Evolutionary conservation across 2,888 invertebrate genomes (phyloP).

Genomic region (Drosophila falleni): DNA sequence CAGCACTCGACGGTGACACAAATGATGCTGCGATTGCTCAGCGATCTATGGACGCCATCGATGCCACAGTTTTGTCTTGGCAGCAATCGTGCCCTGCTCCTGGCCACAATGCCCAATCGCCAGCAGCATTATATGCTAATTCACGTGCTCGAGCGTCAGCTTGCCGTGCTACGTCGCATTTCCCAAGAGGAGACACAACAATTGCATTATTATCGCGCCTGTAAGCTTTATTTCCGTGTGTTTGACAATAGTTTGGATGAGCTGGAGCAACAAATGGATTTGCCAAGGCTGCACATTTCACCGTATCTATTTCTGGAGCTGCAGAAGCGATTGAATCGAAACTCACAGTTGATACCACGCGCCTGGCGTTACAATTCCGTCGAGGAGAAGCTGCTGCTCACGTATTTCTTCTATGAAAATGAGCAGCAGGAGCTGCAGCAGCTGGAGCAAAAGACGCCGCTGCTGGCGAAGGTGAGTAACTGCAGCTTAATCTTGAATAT

Average conservation of each 20-base stretch:
- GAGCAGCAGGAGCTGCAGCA: conserved; percentile 43
- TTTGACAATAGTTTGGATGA: conserved; percentile 14
- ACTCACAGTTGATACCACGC: conserved; percentile 72
- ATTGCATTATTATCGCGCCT: conserved; percentile 40
- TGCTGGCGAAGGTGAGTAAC: neutral
- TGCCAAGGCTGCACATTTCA: conserved; percentile 79
- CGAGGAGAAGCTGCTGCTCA: conserved; percentile 73
- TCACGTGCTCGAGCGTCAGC: conserved; percentile 80
- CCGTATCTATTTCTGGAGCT: conserved; percentile 74
- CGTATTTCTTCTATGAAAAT: conserved; percentile 81
- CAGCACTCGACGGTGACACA: conserved; percentile 46
- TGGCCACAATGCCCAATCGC: conserved; percentile 72
- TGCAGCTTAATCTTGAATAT: neutral
- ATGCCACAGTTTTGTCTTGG: conserved; percentile 25
- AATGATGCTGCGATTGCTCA: conserved; percentile 66
- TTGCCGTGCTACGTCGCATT: conserved; percentile 72
- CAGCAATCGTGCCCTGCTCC: conserved; percentile 62
- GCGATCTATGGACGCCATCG: conserved; percentile 58
- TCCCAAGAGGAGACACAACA: conserved; percentile 28
- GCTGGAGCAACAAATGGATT: conserved; percentile 58
- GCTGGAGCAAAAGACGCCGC: neutral
- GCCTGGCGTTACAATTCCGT: conserved; percentile 67
- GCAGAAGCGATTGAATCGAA: conserved; percentile 67
- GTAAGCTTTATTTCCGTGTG: conserved; percentile 64
- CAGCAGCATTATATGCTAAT: conserved; percentile 75